These are phyloP conservation scores for Brachypodius melanocephalos DNA, from an alignment of 2,113 vertebrate genomes.

Conservation along the genomic window DNA sequence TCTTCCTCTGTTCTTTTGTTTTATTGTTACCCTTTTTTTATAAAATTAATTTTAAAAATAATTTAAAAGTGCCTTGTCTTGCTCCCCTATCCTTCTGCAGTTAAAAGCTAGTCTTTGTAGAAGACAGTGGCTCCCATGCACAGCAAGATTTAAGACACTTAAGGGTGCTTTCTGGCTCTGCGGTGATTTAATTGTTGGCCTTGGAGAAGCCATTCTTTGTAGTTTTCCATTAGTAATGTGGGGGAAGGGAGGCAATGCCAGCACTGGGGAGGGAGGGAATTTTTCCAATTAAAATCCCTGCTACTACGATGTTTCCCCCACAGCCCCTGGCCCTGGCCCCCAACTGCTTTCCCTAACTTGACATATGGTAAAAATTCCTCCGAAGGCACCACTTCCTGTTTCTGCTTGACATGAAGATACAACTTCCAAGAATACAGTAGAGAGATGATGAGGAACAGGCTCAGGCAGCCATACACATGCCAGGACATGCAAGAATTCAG, in stretches of 20 bases:
- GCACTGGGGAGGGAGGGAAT: not conserved
- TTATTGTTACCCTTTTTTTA: not conserved
- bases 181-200: not conserved
- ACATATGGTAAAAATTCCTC: slow-evolving; percentile 62
- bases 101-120: not conserved
- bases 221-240: not conserved
- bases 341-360: not conserved
- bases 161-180: not conserved
- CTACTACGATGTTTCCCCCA: not conserved
- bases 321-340: not conserved
- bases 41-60: not conserved
- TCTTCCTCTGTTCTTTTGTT: not conserved
- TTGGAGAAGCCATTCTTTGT: not conserved
- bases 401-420: slow-evolving; percentile 45
- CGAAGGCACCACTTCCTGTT: slow-evolving; percentile 40
- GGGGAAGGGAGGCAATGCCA: slow-evolving; percentile 21
- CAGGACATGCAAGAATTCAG: slow-evolving; percentile 51
- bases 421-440: slow-evolving; percentile 56
- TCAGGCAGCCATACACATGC: slow-evolving; percentile 21
- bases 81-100: not conserved
- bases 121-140: not conserved
- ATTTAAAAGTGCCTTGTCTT: not conserved
- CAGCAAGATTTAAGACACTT: not conserved
- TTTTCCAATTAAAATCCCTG: not conserved
- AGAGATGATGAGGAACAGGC: slow-evolving; percentile 51